Evolutionary conservation across 2,888 invertebrate species (phyloP).

Genomic region (Andrena dorsata): DNA sequence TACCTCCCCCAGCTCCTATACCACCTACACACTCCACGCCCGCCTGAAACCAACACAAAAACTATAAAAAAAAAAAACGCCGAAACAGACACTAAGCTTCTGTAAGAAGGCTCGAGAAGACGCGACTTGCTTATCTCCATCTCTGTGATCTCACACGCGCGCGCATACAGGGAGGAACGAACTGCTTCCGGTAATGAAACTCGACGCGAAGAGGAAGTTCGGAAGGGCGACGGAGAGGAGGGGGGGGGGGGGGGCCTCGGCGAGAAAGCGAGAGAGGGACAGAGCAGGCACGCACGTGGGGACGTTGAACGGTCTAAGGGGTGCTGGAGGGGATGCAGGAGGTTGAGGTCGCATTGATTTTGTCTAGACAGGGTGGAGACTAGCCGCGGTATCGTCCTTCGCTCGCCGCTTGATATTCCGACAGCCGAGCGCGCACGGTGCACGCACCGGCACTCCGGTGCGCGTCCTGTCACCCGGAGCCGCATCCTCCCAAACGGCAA

Average conservation of each 20-base stretch:
- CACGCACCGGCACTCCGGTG: constrained; percentile 50
- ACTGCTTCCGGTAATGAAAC: constrained; percentile 69
- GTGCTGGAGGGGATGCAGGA: constrained; percentile 70
- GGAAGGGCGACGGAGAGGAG: constrained; percentile 22
- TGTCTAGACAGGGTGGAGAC: constrained; percentile 84
- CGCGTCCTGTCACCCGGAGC: neutral
- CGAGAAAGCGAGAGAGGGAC: constrained; percentile 35
- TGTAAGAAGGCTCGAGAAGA: no score
- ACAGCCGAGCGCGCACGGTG: constrained; percentile 52
- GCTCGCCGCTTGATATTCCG: constrained; percentile 69
- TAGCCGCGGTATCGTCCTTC: constrained; percentile 76
- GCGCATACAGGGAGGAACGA: constrained; percentile 16
- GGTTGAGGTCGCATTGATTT: constrained; percentile 84
- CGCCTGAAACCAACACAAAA: no score
- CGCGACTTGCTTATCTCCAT: no score
- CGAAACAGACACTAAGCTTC: no score
- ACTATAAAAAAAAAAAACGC: no score
- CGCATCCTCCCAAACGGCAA: neutral
- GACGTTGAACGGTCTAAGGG: constrained; percentile 69
- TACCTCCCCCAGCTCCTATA: no score
- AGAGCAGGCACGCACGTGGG: constrained; percentile 63
- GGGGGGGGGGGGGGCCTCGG: neutral
- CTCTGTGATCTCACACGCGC: no score
- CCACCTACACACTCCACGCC: no score
- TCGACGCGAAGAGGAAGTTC: constrained; percentile 55